phyloP scores from a whole-genome alignment of 92 coral and sea anemone genomes.

The Parazoanthus darwini region DNA sequence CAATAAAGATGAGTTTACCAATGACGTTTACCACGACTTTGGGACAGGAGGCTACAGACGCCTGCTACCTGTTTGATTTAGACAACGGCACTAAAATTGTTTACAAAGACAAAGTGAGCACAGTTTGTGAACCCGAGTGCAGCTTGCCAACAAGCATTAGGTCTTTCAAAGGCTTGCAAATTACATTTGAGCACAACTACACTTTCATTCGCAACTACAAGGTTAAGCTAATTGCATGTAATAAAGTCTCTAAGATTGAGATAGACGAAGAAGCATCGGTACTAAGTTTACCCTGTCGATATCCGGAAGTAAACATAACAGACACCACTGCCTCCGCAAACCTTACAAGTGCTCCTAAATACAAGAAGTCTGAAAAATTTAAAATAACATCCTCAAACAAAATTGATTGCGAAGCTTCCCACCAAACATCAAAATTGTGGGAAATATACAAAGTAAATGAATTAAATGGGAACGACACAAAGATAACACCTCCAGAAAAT shows the following conservation, averaged over 20 bases:
- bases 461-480: slow-evolving; percentile 28
- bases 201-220: slow-evolving; percentile 35
- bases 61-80: slow-evolving; percentile 61
- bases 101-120: slow-evolving; percentile 41
- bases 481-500: slow-evolving; percentile 26
- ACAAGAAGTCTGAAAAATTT: slow-evolving; percentile 44
- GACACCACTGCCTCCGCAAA: slow-evolving; percentile 52
- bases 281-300: slow-evolving; percentile 66
- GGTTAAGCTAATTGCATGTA: slow-evolving; percentile 56
- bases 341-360: slow-evolving; percentile 47
- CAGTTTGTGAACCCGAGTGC: slow-evolving; percentile 50
- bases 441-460: slow-evolving; percentile 39
- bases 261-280: slow-evolving; percentile 43
- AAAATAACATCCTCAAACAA: slow-evolving; percentile 52
- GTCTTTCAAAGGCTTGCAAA: slow-evolving; percentile 18
- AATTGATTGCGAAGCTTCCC: slow-evolving; percentile 83
- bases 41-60: slow-evolving; percentile 63
- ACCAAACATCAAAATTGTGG: slow-evolving; percentile 62
- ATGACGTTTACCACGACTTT: slow-evolving; percentile 50
- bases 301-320: slow-evolving; percentile 73
- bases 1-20: slow-evolving; percentile 37
- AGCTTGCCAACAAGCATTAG: slow-evolving; percentile 13
- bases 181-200: slow-evolving; percentile 43
- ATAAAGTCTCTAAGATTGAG: slow-evolving; percentile 52
- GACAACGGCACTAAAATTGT: slow-evolving; percentile 60